Evolutionary conservation across 2,888 invertebrate species (phyloP), one percentile per base, ranked within the genome.

Genomic region (Drepana falcataria): DNA sequence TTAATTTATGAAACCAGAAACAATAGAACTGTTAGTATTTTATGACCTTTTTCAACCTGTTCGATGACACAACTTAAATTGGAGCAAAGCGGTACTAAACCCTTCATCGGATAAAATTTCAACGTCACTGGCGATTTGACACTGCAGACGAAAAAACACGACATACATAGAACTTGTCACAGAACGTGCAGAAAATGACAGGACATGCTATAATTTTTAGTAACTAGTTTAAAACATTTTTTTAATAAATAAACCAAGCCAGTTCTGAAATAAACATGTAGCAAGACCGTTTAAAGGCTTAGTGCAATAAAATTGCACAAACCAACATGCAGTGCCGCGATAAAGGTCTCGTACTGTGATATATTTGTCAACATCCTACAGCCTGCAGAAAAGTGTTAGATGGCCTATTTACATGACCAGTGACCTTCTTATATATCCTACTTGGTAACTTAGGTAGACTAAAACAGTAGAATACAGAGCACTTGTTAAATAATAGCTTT

Each of bases 41-140:
- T 37, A 37, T 3, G 3, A 3, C 37, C 2, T 2, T 37, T 37
- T 37, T 4, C 37, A 37, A 37, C n/a, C n/a, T n/a, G n/a, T n/a
- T n/a, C n/a, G 4, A 54, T 35, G 49, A 9, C 21, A 21, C 51
- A 58, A 63, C 59, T 61, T 48, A 59, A 53, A 51, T 61, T 37
- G 3, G 2, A 37, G n/a, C n/a, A 37, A 37, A 37, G 37, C 2
- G 9, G 9, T 3, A 44, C 6, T 44, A 44, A 44, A 44, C 9
- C 44, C 44, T 44, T 44, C 44, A 44, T 44, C 9, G 44, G 9
- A 44, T 7, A 6, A 44, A 44, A 44, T 4, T 44, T 2, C 9
- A 44, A 4, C 44, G 44, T 44, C 44, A 44, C 44, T 44, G 44
- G 44, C 9, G 9, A 1, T 9, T 44, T 44, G 44, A 44, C 44